Evolutionary conservation across 2,113 vertebrate species (phyloP).

Genomic region (Nothocercus julius): DNA sequence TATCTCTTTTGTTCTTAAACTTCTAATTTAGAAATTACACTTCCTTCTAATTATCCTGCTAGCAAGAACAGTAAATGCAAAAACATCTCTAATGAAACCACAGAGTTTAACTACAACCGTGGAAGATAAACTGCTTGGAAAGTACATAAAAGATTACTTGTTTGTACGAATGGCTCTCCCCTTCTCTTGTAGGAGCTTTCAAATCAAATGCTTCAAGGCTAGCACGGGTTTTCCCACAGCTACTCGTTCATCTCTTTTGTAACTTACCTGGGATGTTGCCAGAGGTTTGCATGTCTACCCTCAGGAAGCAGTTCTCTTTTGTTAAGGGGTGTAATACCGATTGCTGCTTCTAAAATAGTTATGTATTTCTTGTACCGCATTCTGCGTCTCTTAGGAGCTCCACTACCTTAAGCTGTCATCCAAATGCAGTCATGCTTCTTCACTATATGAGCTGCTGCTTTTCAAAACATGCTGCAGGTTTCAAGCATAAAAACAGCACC

Average conservation of each 20-base stretch:
- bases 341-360: conserved; percentile 90
- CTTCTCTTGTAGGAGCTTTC: background rate
- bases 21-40: background rate
- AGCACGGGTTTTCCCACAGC: background rate
- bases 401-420: background rate
- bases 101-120: background rate
- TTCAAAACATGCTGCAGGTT: background rate
- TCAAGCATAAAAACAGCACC: background rate
- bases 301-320: conserved; percentile 91
- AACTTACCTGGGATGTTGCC: conserved; percentile 90
- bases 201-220: background rate
- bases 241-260: background rate
- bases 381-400: conserved; percentile 50
- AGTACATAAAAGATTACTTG: background rate
- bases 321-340: conserved; percentile 92
- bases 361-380: conserved; percentile 98
- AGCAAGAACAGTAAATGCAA: background rate
- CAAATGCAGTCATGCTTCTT: conserved; percentile 18
- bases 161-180: background rate
- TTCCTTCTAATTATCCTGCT: background rate
- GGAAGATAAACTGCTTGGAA: background rate
- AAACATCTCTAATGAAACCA: background rate
- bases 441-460: background rate
- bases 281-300: conserved; percentile 89
- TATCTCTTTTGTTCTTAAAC: background rate